Conservation (phyloP, 2,113 vertebrate species). For the Craseonycteris thonglongyai region DNA sequence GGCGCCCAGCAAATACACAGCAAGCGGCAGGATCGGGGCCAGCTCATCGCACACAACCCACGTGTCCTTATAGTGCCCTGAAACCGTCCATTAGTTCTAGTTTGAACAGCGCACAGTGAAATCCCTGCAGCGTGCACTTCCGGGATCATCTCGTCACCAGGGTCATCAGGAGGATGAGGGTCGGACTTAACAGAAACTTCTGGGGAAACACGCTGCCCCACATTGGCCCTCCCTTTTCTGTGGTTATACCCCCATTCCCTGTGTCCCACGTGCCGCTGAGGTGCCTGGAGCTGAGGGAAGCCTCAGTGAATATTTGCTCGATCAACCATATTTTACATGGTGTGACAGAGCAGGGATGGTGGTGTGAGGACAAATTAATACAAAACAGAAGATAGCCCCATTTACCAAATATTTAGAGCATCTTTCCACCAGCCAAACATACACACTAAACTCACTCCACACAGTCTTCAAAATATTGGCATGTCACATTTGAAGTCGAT, state of each 20-base stretch:
- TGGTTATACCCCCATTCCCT: rapidly evolving
- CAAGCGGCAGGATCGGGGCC: not conserved
- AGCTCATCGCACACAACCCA: too few species aligned
- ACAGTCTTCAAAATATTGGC: not conserved
- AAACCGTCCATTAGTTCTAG: not conserved
- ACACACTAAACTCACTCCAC: not conserved
- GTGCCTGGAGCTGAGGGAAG: not conserved
- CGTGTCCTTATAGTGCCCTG: rapidly evolving
- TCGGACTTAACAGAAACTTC: not conserved
- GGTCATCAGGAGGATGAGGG: not conserved
- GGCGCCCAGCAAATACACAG: rapidly evolving
- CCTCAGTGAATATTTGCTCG: not conserved
- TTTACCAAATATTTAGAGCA: not conserved
- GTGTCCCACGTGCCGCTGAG: not conserved
- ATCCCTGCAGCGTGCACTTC: too few species aligned
- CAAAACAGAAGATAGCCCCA: not conserved
- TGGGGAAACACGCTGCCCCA: too few species aligned
- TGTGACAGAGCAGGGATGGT: not conserved
- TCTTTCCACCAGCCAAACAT: not conserved
- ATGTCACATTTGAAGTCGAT: not conserved
- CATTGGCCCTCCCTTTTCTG: rapidly evolving
- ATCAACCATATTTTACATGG: not conserved
- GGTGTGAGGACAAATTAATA: not conserved
- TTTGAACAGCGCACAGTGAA: not conserved
- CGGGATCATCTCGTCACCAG: not conserved